phyloP scores from a whole-genome alignment of 2,888 invertebrate species.

The Ophion ventricosus region DNA sequence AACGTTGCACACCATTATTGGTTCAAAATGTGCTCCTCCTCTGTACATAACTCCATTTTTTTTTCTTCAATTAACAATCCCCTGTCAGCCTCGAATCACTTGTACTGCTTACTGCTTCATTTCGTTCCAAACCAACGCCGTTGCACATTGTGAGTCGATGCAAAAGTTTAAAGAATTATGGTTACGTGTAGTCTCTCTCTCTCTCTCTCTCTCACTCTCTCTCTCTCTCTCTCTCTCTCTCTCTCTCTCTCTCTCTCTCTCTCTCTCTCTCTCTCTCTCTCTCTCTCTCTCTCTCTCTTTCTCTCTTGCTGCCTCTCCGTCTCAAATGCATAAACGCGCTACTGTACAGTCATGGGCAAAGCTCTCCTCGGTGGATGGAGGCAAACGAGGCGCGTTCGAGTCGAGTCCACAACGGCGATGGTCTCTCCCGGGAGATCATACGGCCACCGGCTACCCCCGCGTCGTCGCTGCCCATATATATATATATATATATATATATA shows the following conservation, averaged over 20 bases:
- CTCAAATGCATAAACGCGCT: not conserved
- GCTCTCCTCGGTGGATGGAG: slow-evolving; percentile 12
- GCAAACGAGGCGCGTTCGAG: slow-evolving; percentile 12
- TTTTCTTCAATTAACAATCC: not conserved
- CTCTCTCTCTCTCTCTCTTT: not conserved
- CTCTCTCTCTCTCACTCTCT: slow-evolving; percentile 19
- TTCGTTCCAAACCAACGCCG: not conserved
- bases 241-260: slow-evolving; percentile 5
- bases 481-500: not conserved
- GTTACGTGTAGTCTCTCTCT: not conserved
- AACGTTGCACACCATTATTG: too few species aligned
- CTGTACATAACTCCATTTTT: not conserved
- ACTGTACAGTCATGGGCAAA: slow-evolving; percentile 14
- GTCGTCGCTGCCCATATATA: slow-evolving; percentile 41
- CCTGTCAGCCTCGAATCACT: not conserved
- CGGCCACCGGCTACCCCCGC: slow-evolving; percentile 57
- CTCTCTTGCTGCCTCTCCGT: not conserved
- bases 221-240: slow-evolving; percentile 2
- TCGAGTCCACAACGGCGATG: slow-evolving; percentile 12
- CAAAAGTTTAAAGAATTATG: slow-evolving; percentile 11
- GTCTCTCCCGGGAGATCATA: slow-evolving; percentile 43
- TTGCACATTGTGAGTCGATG: not conserved
- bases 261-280: not conserved
- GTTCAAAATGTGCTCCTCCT: too few species aligned
- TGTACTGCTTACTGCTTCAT: not conserved